A percentile compares a stretch with the other conserved stretches of the same genome.
These are phyloP conservation scores for Ammospiza caudacuta DNA, from an alignment of 2,113 vertebrate genomes.

Conservation along the genomic window DNA sequence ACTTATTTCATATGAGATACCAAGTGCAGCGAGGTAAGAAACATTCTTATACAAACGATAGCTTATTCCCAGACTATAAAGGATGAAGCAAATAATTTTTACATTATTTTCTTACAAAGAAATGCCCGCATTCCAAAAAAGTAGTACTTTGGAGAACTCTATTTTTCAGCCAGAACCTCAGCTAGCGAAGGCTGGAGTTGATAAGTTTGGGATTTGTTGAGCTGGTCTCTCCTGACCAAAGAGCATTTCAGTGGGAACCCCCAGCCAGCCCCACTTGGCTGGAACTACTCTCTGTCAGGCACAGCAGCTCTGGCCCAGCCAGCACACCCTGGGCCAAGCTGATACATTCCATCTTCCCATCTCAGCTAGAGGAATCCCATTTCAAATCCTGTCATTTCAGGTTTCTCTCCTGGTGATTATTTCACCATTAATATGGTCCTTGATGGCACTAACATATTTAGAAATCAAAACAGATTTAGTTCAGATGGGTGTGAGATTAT, in stretches of 20 bases:
- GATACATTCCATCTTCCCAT: neutral
- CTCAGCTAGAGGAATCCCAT: neutral
- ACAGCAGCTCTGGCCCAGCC: neutral
- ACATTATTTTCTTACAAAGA: neutral
- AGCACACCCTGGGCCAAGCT: fast-evolving
- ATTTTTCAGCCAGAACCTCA: neutral
- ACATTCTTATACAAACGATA: neutral
- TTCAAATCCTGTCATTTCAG: neutral
- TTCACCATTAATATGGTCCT: neutral
- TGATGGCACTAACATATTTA: neutral
- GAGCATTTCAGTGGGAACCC: neutral
- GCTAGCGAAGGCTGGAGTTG: neutral
- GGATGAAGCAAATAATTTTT: neutral
- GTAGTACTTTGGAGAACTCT: neutral
- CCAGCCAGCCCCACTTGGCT: neutral
- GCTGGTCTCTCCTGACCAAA: neutral
- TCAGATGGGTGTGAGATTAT: neutral
- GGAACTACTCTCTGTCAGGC: neutral
- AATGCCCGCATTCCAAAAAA: neutral
- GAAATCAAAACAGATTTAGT: neutral
- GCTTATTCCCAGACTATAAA: neutral
- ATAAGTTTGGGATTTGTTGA: neutral
- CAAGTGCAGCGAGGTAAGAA: neutral
- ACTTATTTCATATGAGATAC: neutral
- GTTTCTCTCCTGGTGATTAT: neutral